phyloP scores from a whole-genome alignment of 2,797 vertebrate genomes.

The Jordanella pulchra region DNA sequence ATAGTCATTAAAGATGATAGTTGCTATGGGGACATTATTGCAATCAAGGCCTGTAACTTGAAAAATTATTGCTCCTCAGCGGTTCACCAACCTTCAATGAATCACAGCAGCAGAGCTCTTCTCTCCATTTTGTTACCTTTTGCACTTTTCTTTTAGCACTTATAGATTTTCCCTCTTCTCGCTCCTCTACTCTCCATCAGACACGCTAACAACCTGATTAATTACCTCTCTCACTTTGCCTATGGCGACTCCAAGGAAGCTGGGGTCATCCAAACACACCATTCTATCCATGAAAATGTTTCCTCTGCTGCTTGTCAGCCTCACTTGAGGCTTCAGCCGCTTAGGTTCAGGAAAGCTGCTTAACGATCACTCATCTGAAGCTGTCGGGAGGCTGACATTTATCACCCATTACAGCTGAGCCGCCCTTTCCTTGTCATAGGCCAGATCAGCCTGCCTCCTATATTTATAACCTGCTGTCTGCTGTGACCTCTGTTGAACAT shows the following conservation, averaged over 20 bases:
- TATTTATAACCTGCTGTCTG: conserved; percentile 68
- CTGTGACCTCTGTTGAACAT: conserved; percentile 58
- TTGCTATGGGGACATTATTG: conserved; percentile 74
- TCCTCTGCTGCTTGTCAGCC: conserved; percentile 71
- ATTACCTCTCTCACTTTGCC: conserved; percentile 63
- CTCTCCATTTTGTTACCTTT: conserved; percentile 57
- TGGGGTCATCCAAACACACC: conserved; percentile 70
- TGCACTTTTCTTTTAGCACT: conserved; percentile 37
- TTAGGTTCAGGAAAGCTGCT: conserved; percentile 54
- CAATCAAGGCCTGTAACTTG: conserved; percentile 70
- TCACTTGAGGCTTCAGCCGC: conserved; percentile 45
- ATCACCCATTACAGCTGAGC: conserved; percentile 68
- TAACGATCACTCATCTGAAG: conserved; percentile 68
- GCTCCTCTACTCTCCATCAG: conserved; percentile 61
- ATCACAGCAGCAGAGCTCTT: conserved; percentile 46
- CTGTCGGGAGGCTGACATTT: conserved; percentile 69
- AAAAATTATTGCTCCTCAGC: conserved; percentile 66
- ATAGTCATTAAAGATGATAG: conserved; percentile 75
- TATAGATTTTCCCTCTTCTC: conserved; percentile 33
- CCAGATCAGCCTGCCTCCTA: conserved; percentile 62
- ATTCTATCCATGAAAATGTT: conserved; percentile 68
- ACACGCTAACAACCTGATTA: conserved; percentile 77
- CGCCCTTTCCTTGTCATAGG: conserved; percentile 64
- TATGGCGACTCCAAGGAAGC: conserved; percentile 43
- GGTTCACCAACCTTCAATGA: conserved; percentile 61